These are phyloP conservation scores for Labroides dimidiatus DNA, from an alignment of 2,797 vertebrate genomes.

Conservation along the genomic window DNA sequence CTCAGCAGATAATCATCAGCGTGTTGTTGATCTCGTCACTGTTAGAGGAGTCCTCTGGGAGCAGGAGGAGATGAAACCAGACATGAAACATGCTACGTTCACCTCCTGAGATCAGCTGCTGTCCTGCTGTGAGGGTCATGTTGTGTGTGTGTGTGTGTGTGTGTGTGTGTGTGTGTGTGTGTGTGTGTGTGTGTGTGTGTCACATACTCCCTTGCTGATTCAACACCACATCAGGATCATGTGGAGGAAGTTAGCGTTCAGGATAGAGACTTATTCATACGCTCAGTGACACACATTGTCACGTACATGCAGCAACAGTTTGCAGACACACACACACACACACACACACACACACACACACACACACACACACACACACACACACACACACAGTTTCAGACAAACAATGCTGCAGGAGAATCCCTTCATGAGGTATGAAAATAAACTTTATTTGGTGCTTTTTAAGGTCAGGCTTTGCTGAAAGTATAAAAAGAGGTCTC, in stretches of 20 bases:
- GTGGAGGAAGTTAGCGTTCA: conserved; percentile 73
- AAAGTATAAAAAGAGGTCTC: neutral
- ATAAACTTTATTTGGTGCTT: neutral
- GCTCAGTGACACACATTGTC: conserved; percentile 13
- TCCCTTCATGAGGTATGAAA: no score
- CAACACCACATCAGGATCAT: conserved; percentile 73
- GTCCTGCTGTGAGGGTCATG: conserved; percentile 10
- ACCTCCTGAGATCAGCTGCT: neutral
- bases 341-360: neutral
- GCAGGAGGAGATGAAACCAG: no score
- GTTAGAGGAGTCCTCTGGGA: no score
- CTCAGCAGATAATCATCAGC: neutral
- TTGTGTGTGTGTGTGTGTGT: no score
- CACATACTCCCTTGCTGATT: conserved; percentile 60
- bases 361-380: no score
- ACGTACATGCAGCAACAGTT: neutral
- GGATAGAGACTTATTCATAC: conserved; percentile 58
- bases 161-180: conserved; percentile 16
- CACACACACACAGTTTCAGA: no score
- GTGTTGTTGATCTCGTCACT: conserved; percentile 1
- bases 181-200: conserved; percentile 22
- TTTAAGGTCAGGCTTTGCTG: neutral
- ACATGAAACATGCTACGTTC: no score
- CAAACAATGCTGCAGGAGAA: no score
- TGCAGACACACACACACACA: neutral